Percentiles rank a stretch among this genome's conserved stretches.
These are phyloP conservation scores for Saccopteryx bilineata DNA, from an alignment of 2,113 vertebrate genomes.

Conservation along the genomic window DNA sequence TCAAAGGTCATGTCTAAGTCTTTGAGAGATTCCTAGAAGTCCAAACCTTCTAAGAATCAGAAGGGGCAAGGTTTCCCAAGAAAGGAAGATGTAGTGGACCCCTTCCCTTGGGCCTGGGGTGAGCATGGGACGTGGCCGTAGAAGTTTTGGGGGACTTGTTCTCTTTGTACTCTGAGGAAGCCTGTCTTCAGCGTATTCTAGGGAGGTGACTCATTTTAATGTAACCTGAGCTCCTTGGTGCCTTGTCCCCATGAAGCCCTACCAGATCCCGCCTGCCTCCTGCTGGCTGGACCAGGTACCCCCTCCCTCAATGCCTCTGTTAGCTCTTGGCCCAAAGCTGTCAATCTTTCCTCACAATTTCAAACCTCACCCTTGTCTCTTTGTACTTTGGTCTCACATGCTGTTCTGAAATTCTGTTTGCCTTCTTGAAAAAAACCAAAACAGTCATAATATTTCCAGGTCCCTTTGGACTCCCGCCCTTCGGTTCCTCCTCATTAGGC, in stretches of 20 bases:
- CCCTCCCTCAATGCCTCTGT: neutral
- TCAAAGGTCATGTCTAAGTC: neutral
- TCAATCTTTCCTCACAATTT: neutral
- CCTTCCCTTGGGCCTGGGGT: neutral
- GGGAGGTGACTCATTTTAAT: neutral
- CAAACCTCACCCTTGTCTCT: neutral
- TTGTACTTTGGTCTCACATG: neutral
- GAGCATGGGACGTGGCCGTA: neutral
- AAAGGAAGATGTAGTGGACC: neutral
- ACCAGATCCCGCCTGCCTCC: neutral
- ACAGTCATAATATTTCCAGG: neutral
- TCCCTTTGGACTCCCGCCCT: conserved; percentile 23
- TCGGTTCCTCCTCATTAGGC: conserved; percentile 18
- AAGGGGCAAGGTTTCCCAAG: neutral
- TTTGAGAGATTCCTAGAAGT: neutral
- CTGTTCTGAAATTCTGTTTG: conserved; percentile 42
- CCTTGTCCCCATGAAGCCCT: neutral
- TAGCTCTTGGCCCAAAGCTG: neutral
- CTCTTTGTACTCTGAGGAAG: neutral
- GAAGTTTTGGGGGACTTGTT: neutral
- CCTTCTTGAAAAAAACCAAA: conserved; percentile 61
- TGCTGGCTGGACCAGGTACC: no score
- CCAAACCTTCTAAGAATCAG: neutral
- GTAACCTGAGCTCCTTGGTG: neutral
- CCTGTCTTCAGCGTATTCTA: neutral